Base-by-base conservation (phyloP, 2,888 invertebrate genomes). In the Galeopsomyia nigrocyanea region DNA sequence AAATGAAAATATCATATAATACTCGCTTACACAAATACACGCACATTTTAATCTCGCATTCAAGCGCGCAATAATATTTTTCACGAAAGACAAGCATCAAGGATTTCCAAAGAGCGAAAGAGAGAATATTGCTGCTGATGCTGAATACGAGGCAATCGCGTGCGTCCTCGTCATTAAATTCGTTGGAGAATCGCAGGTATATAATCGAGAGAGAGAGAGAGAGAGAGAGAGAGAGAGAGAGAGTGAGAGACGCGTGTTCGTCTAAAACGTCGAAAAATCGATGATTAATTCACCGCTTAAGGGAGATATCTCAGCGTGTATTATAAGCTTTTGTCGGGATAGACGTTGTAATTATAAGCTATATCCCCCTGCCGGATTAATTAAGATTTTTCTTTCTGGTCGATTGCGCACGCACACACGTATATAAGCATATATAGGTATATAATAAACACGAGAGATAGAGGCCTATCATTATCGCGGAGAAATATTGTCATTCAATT, bases 101-200 rank as follows among this genome's bases (percentile, higher is more conserved):
- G 60, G 60, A 63, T 60, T 70, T 70, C 70, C 64, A 53, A 56
- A 58, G 58, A 39, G 39, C 7, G 31, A 31, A 7, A 7, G 31
- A 31, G 31, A 50, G 58, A 63, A 62, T 47, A 5, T 21, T 50
- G 14, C 53, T 3, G 5, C 2, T 22, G 67, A 60, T 68, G 68
- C 53, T 61, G 67, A 67, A 71, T 56, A 60, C 60, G 56, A 64
- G 50, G 21, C 46, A 64, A 66, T 73, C 65, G 73, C 61, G 73
- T 69, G 68, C 13, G 56, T 56, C 31, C 22, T 14, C 65, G 60
- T 57, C 65, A 60, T 72, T 67, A 39, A 39, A 39, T 39, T 39
- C 10, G 46, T 57, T 55, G 26, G 5, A 2, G n/a, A 10, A n/a
- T 10, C 51, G n/a, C 51, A 3, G 13, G 0, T 39, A 39, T 10